Evolutionary conservation across 2,113 vertebrate species (phyloP).

Genomic region (Cololabis saira): DNA sequence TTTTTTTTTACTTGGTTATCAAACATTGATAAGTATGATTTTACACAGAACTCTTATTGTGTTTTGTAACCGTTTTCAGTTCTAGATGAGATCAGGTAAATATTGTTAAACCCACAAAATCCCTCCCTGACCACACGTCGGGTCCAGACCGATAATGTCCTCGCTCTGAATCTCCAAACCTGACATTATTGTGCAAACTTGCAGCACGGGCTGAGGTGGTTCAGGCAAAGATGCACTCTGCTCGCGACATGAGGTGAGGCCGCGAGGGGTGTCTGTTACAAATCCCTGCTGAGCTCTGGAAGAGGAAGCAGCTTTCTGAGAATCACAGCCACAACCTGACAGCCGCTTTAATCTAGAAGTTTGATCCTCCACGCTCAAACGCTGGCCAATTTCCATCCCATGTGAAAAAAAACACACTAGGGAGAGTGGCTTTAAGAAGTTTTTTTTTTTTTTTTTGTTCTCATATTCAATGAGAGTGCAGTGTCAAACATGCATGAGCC

Average conservation of each 20-base stretch:
- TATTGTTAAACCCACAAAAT: neutral
- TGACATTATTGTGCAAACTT: conserved; percentile 6
- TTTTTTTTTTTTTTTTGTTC: neutral
- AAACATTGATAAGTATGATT: no score
- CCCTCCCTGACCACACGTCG: neutral
- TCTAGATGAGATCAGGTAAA: no score
- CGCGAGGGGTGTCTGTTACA: conserved; percentile 43
- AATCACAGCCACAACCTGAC: conserved; percentile 34
- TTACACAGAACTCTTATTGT: no score
- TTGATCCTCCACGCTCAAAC: conserved; percentile 30
- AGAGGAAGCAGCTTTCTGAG: conserved; percentile 13
- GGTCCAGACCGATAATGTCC: neutral
- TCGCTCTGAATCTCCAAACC: neutral
- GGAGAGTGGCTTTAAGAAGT: neutral
- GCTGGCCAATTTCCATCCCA: conserved; percentile 1
- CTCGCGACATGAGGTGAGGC: conserved; percentile 51
- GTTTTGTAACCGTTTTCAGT: no score
- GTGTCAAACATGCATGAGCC: neutral
- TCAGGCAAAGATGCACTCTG: conserved; percentile 20
- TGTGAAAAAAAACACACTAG: neutral
- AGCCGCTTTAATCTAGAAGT: conserved; percentile 32
- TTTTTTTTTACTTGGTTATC: no score
- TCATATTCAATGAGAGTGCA: neutral
- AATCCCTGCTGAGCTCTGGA: conserved; percentile 57
- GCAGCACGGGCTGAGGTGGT: conserved; percentile 9